Percentiles rank a stretch among this genome's conserved stretches.
Evolutionary conservation across 2,113 vertebrate genomes (phyloP).

Genomic region (Ptilonorhynchus violaceus): DNA sequence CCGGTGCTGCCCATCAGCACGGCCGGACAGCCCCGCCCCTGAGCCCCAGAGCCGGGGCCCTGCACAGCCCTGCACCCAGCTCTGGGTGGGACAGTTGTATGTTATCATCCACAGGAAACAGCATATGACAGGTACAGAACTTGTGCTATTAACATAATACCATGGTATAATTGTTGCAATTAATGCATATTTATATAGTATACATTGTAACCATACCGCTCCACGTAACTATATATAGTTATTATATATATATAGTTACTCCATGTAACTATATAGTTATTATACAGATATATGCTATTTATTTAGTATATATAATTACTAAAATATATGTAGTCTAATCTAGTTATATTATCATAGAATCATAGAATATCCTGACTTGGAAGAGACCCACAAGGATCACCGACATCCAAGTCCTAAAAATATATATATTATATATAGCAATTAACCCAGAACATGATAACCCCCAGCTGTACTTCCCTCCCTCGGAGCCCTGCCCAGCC

Average conservation of each 20-base stretch:
- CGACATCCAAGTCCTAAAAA: neutral
- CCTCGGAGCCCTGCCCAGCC: neutral
- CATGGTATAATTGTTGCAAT: neutral
- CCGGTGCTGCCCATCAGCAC: accelerated
- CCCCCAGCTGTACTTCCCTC: neutral
- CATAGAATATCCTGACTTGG: neutral
- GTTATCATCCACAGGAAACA: accelerated
- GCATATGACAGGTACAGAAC: accelerated
- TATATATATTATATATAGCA: neutral
- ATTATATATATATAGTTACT: neutral
- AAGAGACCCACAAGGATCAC: neutral
- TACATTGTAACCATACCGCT: neutral
- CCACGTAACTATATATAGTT: accelerated
- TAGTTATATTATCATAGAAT: neutral
- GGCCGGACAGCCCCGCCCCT: accelerated
- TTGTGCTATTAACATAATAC: accelerated
- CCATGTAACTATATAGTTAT: too few relatives aligned
- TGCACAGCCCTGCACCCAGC: accelerated
- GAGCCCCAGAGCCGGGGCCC: neutral
- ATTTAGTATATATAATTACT: neutral
- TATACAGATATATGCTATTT: neutral
- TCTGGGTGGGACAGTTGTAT: accelerated
- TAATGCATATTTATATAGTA: neutral
- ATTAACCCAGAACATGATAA: neutral
- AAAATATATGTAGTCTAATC: too few relatives aligned